A percentile compares a stretch with the other conserved stretches of the same genome.
Conservation (phyloP, 2,113 vertebrate genomes). For the Saguinus midas region DNA sequence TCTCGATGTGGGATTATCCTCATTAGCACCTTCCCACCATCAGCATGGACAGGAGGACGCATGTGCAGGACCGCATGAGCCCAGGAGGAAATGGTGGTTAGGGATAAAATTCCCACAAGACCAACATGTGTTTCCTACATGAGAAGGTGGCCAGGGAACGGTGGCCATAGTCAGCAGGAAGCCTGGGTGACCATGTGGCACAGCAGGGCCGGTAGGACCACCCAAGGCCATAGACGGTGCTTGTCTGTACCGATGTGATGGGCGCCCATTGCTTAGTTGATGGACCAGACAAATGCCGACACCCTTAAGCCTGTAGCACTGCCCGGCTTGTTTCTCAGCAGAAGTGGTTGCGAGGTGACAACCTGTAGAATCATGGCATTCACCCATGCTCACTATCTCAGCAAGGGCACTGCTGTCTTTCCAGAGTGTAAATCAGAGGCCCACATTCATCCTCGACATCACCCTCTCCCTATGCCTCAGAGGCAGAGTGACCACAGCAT, state of each 20-base stretch:
- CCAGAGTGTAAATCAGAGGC: not conserved
- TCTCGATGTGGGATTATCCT: not conserved
- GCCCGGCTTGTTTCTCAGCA: fast-evolving
- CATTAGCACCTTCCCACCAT: not conserved
- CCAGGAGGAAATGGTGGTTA: not conserved
- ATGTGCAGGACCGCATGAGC: not conserved
- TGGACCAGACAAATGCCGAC: not conserved
- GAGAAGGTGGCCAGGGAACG: not conserved
- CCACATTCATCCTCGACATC: not conserved
- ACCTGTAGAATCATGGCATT: fast-evolving
- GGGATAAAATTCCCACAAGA: not conserved
- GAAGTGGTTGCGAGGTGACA: fast-evolving
- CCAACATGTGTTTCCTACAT: not conserved
- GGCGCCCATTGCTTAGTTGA: fast-evolving
- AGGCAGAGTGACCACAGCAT: not conserved
- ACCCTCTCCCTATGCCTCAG: not conserved
- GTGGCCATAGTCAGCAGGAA: not conserved
- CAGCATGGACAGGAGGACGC: not conserved
- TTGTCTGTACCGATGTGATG: not conserved
- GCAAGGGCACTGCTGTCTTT: not conserved
- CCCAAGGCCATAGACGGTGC: fast-evolving
- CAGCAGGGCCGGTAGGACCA: fast-evolving
- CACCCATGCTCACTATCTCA: fast-evolving
- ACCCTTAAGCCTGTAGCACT: fast-evolving
- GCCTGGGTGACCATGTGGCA: not conserved